phyloP scores from a whole-genome alignment of 2,113 vertebrate species.

The Myotis lucifugus region DNA sequence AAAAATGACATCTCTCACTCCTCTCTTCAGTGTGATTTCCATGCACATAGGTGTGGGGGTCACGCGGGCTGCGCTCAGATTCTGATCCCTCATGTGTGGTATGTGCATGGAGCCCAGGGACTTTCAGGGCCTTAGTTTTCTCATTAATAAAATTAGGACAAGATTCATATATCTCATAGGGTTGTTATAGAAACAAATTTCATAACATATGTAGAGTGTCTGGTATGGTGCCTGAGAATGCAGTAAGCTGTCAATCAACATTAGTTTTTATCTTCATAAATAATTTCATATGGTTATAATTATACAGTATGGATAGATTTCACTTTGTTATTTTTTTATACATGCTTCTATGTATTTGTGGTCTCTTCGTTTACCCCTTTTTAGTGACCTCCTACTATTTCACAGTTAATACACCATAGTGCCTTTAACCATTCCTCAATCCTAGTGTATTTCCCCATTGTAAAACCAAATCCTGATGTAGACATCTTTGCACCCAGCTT shows the following conservation, averaged over 20 bases:
- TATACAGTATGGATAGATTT: background rate
- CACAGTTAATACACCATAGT: background rate
- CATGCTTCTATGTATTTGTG: background rate
- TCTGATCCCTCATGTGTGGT: background rate
- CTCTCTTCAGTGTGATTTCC: slow-evolving; percentile 44
- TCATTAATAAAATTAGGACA: slow-evolving; percentile 45
- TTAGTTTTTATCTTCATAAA: background rate
- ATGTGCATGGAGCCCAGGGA: background rate
- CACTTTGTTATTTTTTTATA: background rate
- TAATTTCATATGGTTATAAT: background rate
- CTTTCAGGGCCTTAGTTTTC: background rate
- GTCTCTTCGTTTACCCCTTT: slow-evolving; percentile 14
- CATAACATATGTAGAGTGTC: background rate
- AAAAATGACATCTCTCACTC: background rate
- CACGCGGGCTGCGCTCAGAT: background rate
- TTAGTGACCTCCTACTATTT: background rate
- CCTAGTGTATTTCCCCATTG: background rate
- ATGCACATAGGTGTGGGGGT: background rate
- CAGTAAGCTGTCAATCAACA: background rate
- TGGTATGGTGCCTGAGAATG: background rate
- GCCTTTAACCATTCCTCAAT: background rate
- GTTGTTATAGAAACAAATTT: slow-evolving; percentile 18
- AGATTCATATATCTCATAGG: background rate
- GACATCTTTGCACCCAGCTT: background rate
- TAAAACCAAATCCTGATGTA: background rate